Base-by-base conservation (phyloP, 2,113 vertebrate species). In the Lepidothrix coronata region DNA sequence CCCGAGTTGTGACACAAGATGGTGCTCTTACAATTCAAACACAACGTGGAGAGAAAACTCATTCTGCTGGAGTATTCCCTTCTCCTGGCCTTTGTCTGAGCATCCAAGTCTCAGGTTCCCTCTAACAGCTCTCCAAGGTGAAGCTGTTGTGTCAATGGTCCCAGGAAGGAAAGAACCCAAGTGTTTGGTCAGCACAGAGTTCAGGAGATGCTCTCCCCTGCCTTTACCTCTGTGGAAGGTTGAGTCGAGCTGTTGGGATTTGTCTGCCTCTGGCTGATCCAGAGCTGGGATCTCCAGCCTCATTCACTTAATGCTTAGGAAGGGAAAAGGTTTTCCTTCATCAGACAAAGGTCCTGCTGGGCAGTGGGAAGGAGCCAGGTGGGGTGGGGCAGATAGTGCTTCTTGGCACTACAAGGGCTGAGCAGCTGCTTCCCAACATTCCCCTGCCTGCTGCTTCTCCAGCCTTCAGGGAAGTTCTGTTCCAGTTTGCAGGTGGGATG, bases 11-110 rank as follows among this genome's bases (percentile, higher is more conserved):
- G 31, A 88, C 97, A 91, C 97, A 46, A 93, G 97, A 63, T 96
- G 98, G 97, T 76, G 54, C 96, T 88, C 41, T 93, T 65, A 46
- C 57, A 37, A 39, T 37, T 84, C 65, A 9, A 22, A 88, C 54
- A 14, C 33, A 33, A 1, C 2, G 0, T 9, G 15, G 41, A 71
- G n/a, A 63, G 48, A 28, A 57, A 33, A 15, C 7, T 58, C 48
- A 0, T 19, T n/a, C 2, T 8, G 17, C 62, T 48, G 70, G 65
- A 68, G 61, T 5, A 1, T 23, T 41, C n/a, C 43, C 19, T 62
- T 27, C 66, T 91, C 21, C 23, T 7, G 6, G 61, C 25, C 41
- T 57, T 37, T 28, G 71, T 43, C 11, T 44, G 55, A 17, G 20
- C 91, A 48, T 44, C 82, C 44, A 7, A 11, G 20, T 5, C 33